These are phyloP conservation scores for Drosophila siamana DNA, from an alignment of 2,888 invertebrate species.

Conservation along the genomic window DNA sequence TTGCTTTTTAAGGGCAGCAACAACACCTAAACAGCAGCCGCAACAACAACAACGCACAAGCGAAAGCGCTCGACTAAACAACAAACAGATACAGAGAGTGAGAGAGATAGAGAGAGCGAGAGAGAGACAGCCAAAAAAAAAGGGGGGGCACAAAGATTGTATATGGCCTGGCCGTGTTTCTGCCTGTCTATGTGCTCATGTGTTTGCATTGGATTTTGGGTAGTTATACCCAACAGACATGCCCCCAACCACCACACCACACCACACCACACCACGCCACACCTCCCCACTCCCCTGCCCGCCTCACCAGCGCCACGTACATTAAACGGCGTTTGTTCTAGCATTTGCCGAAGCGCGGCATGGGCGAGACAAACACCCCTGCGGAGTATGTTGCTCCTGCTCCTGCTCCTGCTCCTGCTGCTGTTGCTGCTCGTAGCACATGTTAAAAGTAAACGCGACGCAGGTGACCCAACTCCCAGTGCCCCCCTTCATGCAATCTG, in stretches of 20 bases:
- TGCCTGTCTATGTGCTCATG: conserved; percentile 23
- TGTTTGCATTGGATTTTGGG: conserved; percentile 61
- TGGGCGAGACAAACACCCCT: conserved; percentile 22
- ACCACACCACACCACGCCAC: too few species aligned
- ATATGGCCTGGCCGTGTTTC: conserved; percentile 16
- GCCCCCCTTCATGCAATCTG: conserved; percentile 63
- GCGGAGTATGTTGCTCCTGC: conserved; percentile 23
- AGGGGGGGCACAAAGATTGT: conserved; percentile 37
- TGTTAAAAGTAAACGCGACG: conserved; percentile 69
- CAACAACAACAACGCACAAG: conserved; percentile 37
- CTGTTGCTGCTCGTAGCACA: conserved; percentile 56
- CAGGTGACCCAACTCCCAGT: conserved; percentile 41
- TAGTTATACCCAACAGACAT: conserved; percentile 49
- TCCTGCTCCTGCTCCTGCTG: conserved; percentile 21
- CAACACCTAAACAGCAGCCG: conserved; percentile 29
- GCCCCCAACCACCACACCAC: background rate
- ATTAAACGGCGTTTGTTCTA: conserved; percentile 65
- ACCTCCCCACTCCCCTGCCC: conserved; percentile 3
- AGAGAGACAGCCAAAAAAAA: background rate
- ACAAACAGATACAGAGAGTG: conserved; percentile 10
- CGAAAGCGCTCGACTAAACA: conserved; percentile 48
- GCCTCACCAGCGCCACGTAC: conserved; percentile 31
- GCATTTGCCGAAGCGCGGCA: conserved; percentile 1
- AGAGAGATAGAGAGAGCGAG: background rate
- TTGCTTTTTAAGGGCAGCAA: conserved; percentile 54